Evolutionary conservation across 2,888 invertebrate species (phyloP).

Genomic region (Lydus trimaculatus): DNA sequence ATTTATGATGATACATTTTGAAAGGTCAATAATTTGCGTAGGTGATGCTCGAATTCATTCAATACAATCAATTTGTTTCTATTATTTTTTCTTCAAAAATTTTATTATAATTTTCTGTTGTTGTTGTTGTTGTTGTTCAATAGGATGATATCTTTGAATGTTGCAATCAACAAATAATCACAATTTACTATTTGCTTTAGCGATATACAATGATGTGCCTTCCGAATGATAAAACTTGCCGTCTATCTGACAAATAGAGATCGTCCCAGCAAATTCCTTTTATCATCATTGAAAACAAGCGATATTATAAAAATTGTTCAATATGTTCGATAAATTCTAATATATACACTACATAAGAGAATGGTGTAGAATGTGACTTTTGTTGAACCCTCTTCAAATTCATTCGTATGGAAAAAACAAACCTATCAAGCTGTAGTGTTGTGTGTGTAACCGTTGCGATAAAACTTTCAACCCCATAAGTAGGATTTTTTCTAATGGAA

Average conservation of each 20-base stretch:
- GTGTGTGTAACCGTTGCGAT: not conserved
- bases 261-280: conserved; percentile 20
- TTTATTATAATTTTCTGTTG: conserved; percentile 9
- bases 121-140: too few relatives aligned
- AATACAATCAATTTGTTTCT: not conserved
- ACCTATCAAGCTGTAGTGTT: too few relatives aligned
- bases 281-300: not conserved
- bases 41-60: conserved; percentile 11
- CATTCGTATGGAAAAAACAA: not conserved
- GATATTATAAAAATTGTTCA: not conserved
- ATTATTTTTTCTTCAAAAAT: not conserved
- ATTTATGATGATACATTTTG: conserved; percentile 7
- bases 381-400: not conserved
- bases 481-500: not conserved
- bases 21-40: conserved; percentile 21
- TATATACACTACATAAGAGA: not conserved
- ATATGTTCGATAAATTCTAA: not conserved
- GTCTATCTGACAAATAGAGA: conserved; percentile 20
- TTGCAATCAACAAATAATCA: conserved; percentile 32
- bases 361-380: not conserved
- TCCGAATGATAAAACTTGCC: conserved; percentile 19
- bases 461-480: not conserved
- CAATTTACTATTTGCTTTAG: conserved; percentile 26
- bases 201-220: conserved; percentile 19
- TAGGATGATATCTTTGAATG: conserved; percentile 18